A percentile compares a stretch with the other conserved stretches of the same genome.
These are phyloP conservation scores for Ginglymostoma cirratum DNA, from an alignment of 2,113 vertebrate species.

Conservation along the genomic window DNA sequence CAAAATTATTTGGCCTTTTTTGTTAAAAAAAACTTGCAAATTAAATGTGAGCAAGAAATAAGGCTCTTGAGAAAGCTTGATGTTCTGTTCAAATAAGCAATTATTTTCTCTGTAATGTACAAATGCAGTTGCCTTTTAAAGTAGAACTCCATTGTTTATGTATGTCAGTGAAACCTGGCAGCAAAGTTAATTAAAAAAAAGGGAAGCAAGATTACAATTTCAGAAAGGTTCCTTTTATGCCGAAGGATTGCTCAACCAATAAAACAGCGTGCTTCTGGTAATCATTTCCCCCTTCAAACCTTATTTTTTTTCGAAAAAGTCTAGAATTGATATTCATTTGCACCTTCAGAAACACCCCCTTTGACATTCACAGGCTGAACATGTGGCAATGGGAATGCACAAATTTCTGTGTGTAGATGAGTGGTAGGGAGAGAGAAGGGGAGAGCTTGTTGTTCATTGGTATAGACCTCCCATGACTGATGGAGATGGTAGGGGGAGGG, in stretches of 20 bases:
- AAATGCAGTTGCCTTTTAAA: background rate
- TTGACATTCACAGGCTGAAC: background rate
- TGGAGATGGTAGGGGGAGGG: background rate
- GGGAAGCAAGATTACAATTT: slow-evolving; percentile 1
- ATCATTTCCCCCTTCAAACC: background rate
- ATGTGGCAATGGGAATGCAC: background rate
- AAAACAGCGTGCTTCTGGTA: background rate
- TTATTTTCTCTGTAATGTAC: background rate
- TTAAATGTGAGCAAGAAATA: background rate
- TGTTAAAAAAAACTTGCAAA: background rate
- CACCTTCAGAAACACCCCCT: background rate
- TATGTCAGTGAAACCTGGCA: background rate
- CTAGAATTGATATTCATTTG: background rate
- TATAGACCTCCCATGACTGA: background rate
- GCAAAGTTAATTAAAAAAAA: slow-evolving; percentile 8
- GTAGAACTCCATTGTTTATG: background rate
- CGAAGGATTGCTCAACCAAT: slow-evolving; percentile 8
- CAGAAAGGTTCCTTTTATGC: slow-evolving; percentile 2
- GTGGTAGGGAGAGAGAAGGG: background rate
- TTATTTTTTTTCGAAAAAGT: background rate
- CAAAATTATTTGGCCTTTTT: background rate
- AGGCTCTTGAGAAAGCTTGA: background rate
- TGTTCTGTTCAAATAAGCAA: background rate
- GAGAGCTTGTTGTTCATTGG: background rate
- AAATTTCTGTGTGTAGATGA: background rate